Evolutionary conservation across 1,140 invertebrate species (phyloP), one percentile per base, ranked within the genome.

Genomic region (Harlomillsia oculata): DNA sequence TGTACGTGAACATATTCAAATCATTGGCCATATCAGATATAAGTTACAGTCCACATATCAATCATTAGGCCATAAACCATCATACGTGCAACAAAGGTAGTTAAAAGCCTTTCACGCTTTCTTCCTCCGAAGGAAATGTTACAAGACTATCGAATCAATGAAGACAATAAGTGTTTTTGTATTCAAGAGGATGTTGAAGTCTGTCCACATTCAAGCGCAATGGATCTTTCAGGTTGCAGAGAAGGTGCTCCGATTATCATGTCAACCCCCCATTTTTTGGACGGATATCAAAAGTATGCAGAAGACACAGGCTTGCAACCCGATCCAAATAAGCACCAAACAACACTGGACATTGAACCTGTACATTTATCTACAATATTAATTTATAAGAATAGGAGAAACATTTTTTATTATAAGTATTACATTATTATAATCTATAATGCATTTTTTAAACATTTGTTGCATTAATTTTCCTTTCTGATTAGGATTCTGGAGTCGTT

Each of bases 181-280:
- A 34, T 20, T 14, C 16, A 49, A 36, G 21, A 16, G 9, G n/a
- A 49, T 21, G 16, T 16, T 3, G 14, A 14, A 11, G 13, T 20
- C 2, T 49, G 46, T 34, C 11, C 8, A 18, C 20, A 8, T 11
- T 13, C 29, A 8, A 32, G 46, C 0, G 46, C 30, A 6, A 16
- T 49, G 3, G 30, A 34, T 36, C 11, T 49, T 4, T n/a, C n/a
- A 0, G 2, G 29, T 6, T 50, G 48, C 18, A 20, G 48, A 1
- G 9, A 1, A 56, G 60, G 60, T 11, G 60, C 60, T 25, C 60
- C 60, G 4, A 55, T 62, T 5, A 44, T 53, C 5, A 62, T 62
- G 60, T 57, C 54, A 2, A 53, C 49, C n/a, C 60, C 60, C 9
- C 60, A 62, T 32, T 62, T 57, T 44, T 34, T 57, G n/a, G 49